Percentiles rank a stretch among this genome's conserved stretches.
Evolutionary conservation across 1,140 invertebrate genomes (phyloP).

Genomic region (Drosophila santomea): DNA sequence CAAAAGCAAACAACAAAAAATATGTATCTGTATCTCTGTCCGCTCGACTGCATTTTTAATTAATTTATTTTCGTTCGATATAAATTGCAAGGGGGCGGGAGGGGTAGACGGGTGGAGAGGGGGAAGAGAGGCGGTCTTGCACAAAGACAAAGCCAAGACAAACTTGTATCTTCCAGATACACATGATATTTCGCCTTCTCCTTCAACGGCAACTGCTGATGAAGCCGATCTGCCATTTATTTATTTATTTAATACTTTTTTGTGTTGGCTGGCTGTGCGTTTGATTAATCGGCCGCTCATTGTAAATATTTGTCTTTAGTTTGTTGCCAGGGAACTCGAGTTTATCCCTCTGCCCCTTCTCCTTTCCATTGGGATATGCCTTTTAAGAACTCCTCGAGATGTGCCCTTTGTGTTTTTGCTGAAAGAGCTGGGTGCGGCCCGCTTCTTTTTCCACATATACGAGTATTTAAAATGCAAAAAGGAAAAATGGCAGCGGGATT

Average conservation of each 20-base stretch:
- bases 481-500: slow-evolving; percentile 31
- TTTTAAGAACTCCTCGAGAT: slow-evolving; percentile 12
- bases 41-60: slow-evolving; percentile 74
- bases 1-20: slow-evolving; percentile 16
- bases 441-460: slow-evolving; percentile 12
- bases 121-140: slow-evolving; percentile 34
- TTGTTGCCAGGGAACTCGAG: slow-evolving; percentile 61
- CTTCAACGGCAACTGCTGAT: slow-evolving; percentile 42
- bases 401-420: slow-evolving; percentile 19
- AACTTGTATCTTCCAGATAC: slow-evolving; percentile 77
- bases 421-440: neutral
- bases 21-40: slow-evolving; percentile 37
- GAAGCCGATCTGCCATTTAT: slow-evolving; percentile 72
- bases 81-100: slow-evolving; percentile 30
- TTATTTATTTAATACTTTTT: slow-evolving; percentile 80
- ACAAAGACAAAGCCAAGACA: slow-evolving; percentile 79
- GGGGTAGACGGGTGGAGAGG: neutral
- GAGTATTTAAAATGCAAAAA: slow-evolving; percentile 39
- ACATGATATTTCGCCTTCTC: slow-evolving; percentile 37
- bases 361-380: no score
- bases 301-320: slow-evolving; percentile 83
- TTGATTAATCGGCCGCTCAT: slow-evolving; percentile 79
- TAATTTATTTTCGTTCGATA: slow-evolving; percentile 74
- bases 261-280: slow-evolving; percentile 36
- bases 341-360: no score